Percentiles rank a stretch among this genome's conserved stretches.
These are phyloP conservation scores for Vesta saturnalis DNA, from an alignment of 2,888 invertebrate genomes.

Conservation along the genomic window DNA sequence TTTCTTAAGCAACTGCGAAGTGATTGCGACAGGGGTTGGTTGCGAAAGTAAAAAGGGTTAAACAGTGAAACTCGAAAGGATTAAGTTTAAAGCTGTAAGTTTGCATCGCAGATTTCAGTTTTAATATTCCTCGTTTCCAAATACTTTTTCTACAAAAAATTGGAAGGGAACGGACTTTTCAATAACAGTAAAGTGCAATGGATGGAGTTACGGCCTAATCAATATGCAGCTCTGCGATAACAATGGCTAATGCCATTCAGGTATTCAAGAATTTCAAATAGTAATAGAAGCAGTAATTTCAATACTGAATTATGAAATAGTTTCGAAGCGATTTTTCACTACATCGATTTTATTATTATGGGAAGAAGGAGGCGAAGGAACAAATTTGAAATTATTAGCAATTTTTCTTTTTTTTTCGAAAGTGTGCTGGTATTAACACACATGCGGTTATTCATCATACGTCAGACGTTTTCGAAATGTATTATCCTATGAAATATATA, in stretches of 20 bases:
- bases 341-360: not conserved
- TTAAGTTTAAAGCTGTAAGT: slow-evolving; percentile 32
- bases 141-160: not conserved
- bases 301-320: slow-evolving; percentile 21
- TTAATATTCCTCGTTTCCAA: slow-evolving; percentile 20
- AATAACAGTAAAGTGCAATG: slow-evolving; percentile 15
- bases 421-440: slow-evolving; percentile 16
- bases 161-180: slow-evolving; percentile 15
- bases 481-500: slow-evolving; percentile 45
- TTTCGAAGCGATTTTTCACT: slow-evolving; percentile 1
- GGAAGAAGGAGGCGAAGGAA: not conserved
- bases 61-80: slow-evolving; percentile 33
- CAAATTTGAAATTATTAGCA: slow-evolving; percentile 13
- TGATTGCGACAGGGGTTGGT: slow-evolving; percentile 33
- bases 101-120: slow-evolving; percentile 34
- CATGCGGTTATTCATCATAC: slow-evolving; percentile 31
- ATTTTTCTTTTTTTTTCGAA: slow-evolving; percentile 3
- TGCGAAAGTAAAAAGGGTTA: slow-evolving; percentile 34
- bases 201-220: slow-evolving; percentile 16
- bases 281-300: slow-evolving; percentile 5
- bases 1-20: slow-evolving; percentile 32
- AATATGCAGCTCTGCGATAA: slow-evolving; percentile 26
- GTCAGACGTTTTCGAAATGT: slow-evolving; percentile 32
- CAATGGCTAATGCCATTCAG: slow-evolving; percentile 23
- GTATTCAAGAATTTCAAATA: slow-evolving; percentile 26